phyloP scores from a whole-genome alignment of 1,140 invertebrate species.

The Liolophura sinensis region DNA sequence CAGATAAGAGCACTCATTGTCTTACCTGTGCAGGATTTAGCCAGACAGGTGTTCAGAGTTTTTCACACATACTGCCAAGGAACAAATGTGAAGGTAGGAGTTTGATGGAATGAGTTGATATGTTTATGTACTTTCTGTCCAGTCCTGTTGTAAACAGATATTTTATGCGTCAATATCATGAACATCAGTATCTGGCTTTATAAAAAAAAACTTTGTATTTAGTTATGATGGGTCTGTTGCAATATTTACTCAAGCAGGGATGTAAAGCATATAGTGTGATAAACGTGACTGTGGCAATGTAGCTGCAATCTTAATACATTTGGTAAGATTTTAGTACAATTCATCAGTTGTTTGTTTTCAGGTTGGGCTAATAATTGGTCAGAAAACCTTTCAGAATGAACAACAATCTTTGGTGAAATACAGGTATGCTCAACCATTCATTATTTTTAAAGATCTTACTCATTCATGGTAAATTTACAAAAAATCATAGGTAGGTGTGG shows the following conservation, averaged over 20 bases:
- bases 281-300: no score
- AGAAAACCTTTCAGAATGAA: slow-evolving; percentile 74
- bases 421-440: slow-evolving; percentile 51
- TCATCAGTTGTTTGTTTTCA: slow-evolving; percentile 14
- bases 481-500: no score
- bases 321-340: not conserved
- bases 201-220: not conserved
- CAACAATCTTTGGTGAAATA: slow-evolving; percentile 73
- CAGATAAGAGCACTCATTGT: slow-evolving; percentile 83
- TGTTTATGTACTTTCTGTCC: not conserved
- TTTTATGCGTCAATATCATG: no score
- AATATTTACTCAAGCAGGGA: not conserved
- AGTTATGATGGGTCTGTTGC: not conserved
- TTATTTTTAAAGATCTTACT: no score
- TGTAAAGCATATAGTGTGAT: no score
- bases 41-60: slow-evolving; percentile 84
- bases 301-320: not conserved
- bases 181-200: not conserved
- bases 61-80: slow-evolving; percentile 74
- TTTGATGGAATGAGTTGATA: not conserved
- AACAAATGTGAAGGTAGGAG: slow-evolving; percentile 71
- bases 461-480: no score
- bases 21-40: slow-evolving; percentile 89
- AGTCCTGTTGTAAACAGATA: no score
- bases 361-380: slow-evolving; percentile 72